Evolutionary conservation across 2,113 vertebrate genomes (phyloP), one percentile per base, ranked within the genome.

Genomic region (Myotis lucifugus): DNA sequence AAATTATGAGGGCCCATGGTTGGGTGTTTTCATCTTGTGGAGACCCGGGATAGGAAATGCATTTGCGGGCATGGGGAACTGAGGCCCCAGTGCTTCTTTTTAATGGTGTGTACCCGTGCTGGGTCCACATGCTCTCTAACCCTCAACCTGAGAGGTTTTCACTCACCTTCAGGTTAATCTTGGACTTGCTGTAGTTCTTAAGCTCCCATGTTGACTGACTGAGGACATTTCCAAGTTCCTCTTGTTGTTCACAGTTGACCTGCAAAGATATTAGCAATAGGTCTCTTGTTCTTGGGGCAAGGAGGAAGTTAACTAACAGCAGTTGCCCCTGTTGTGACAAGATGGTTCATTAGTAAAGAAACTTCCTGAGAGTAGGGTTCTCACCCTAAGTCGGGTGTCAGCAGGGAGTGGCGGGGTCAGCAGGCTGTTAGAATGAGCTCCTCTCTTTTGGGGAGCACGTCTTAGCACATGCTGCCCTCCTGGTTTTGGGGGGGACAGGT

Each of bases 31-130:
- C 32, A 19, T 93, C 56, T 48, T 61, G 19, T 78, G 48, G 46
- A 89, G 69, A 56, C 23, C 23, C 23, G 29, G 7, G 2, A 1
- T 34, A 29, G 78, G 83, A 23, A 67, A 19, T n/a, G 4, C 4
- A 25, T 34, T 56, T 56, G 48, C 0, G 4, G 32, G 12, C 67
- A 23, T 0, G 0, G 64, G 40, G 6, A 32, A 2, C 12, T 46
- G 4, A 37, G 52, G n/a, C 46, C 32, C 27, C 8, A 15, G 18
- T 0, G 13, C 64, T 70, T 48, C n/a, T 18, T 19, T 17, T 3
- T 54, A 29, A 4, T 0, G 2, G 48, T 29, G 27, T 61, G 3
- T 42, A 42, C 5, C 12, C 34, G 18, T 7, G 10, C 7, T 2
- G 29, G 25, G 21, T 61, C 29, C 48, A 0, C 0, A 1, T 27